Conservation (phyloP, 2,888 invertebrate species). For the Trilocha varians region DNA sequence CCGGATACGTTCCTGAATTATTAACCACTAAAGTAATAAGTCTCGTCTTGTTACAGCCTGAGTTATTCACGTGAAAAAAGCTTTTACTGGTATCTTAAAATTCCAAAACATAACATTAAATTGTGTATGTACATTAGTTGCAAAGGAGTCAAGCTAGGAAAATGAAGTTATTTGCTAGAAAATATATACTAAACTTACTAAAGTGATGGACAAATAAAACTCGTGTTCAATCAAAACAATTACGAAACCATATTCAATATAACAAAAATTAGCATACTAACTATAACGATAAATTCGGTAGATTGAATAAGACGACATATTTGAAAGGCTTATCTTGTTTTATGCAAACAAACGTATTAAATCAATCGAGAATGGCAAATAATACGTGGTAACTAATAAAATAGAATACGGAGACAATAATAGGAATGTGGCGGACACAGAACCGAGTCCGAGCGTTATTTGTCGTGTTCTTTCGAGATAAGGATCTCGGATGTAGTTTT, state of each 20-base stretch:
- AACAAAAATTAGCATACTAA: background rate
- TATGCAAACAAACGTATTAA: constrained; percentile 51
- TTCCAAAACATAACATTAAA: constrained; percentile 8
- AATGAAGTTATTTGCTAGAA: no score
- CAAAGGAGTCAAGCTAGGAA: no score
- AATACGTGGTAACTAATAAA: constrained; percentile 39
- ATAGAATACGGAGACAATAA: constrained; percentile 43
- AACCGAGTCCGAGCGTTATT: constrained; percentile 32
- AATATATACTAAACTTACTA: no score
- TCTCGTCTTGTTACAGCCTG: constrained; percentile 35
- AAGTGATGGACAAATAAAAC: no score
- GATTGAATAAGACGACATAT: constrained; percentile 47
- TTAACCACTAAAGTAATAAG: constrained; percentile 39
- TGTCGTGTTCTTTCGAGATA: constrained; percentile 36
- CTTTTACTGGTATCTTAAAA: constrained; percentile 26
- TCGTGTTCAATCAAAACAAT: background rate
- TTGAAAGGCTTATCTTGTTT: constrained; percentile 43
- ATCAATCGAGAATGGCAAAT: constrained; percentile 50
- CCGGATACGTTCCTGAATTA: constrained; percentile 45
- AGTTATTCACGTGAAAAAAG: constrained; percentile 21
- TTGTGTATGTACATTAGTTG: background rate
- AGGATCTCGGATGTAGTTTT: constrained; percentile 54
- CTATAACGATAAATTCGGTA: constrained; percentile 22
- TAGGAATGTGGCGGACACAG: constrained; percentile 26
- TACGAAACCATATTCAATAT: background rate